Base-by-base conservation (phyloP, 2,113 vertebrate species). In the Euleptes europaea region DNA sequence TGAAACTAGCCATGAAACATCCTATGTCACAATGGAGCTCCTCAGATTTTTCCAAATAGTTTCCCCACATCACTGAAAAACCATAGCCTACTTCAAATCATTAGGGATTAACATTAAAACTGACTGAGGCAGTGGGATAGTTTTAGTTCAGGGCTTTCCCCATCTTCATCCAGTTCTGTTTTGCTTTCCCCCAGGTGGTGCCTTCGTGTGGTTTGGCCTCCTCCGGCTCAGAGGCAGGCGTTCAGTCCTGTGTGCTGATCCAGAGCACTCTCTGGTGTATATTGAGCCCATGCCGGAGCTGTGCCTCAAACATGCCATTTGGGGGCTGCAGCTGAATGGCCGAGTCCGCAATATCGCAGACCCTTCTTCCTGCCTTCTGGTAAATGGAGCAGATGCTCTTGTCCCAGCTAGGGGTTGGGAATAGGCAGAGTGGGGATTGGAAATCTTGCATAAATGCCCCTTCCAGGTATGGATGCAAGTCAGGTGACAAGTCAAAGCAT, bases 201-300 rank as follows among this genome's bases (percentile, higher is more conserved):
- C 65, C 13, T 89, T 89, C 23, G 33, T 87, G 82, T 89, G 88
- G 88, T 80, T 84, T 4, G 85, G 84, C 3, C 35, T 75, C n/a
- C 77, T 89, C n/a, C 69, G 44, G 65, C 73, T 86, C 42, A 38
- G 35, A 19, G 76, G 82, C 21, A 60, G 54, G 5, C 31, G 0
- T 3, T 70, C 77, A 2, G n/a, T 84, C 26, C 63, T 89, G n/a
- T 89, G 88, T 17, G 2, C 28, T 0, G 54, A 89, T 38, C 38
- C 75, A 9, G 70, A 54, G 17, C 76, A 3, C 21, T 11, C 65
- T 21, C 12, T 40, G 47, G 19, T 86, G 6, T 86, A 80, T 42
- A 14, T 77, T 26, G 65, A 33, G 47, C 54, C 81, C 2, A 11
- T 15, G 1, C 23, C 1, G 1, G 75, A 65, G 5, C n/a, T 5